Conservation (phyloP, 2,888 invertebrate genomes). For the Orthonychiurus folsomi region DNA sequence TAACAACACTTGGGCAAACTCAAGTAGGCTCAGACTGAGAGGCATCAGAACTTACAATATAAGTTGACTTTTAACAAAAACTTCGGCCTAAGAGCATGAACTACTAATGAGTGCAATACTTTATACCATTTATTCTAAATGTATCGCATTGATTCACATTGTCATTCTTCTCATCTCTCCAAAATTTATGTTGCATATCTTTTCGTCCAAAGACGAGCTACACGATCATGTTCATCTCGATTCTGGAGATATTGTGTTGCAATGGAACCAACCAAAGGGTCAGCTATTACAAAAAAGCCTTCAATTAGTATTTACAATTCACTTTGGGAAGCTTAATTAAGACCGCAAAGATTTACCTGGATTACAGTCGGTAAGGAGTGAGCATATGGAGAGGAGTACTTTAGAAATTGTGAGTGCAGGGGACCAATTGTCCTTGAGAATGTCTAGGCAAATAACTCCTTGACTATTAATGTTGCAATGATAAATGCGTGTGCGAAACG, state of each 20-base stretch:
- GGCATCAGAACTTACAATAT: no score
- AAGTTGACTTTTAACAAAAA: no score
- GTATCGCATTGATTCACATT: slow-evolving; percentile 7
- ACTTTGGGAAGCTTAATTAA: no score
- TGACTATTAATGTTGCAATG: slow-evolving; percentile 99
- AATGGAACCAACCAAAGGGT: slow-evolving; percentile 94
- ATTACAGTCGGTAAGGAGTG: slow-evolving; percentile 95
- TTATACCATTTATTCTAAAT: no score
- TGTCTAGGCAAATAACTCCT: slow-evolving; percentile 96
- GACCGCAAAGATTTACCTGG: slow-evolving; percentile 81
- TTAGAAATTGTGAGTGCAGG: slow-evolving; percentile 98
- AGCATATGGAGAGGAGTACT: slow-evolving; percentile 94
- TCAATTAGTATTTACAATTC: background rate
- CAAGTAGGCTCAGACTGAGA: no score
- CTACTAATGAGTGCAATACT: no score
- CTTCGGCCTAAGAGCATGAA: no score
- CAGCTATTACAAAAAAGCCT: slow-evolving; percentile 52
- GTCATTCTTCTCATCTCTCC: background rate
- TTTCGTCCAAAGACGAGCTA: slow-evolving; percentile 97
- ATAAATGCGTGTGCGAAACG: slow-evolving; percentile 93
- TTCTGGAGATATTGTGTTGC: slow-evolving; percentile 97
- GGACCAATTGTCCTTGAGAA: slow-evolving; percentile 97
- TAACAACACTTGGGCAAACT: no score
- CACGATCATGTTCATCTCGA: slow-evolving; percentile 93
- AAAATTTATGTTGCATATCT: slow-evolving; percentile 83